A percentile compares a stretch with the other conserved stretches of the same genome.
These are phyloP conservation scores for Gila orcuttii DNA, from an alignment of 2,113 vertebrate genomes.

Conservation along the genomic window DNA sequence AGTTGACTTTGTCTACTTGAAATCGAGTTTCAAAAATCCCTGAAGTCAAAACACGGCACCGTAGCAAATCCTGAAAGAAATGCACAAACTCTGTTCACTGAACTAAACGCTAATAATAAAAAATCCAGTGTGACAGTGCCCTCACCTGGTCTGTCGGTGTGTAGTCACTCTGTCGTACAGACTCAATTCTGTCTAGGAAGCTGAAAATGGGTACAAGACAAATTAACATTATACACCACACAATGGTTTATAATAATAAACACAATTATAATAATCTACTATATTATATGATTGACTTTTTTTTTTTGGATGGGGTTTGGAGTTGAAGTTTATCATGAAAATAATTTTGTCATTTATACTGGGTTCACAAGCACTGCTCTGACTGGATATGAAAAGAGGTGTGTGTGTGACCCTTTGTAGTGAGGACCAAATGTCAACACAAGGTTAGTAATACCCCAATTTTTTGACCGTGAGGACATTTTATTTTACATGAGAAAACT, in stretches of 20 bases:
- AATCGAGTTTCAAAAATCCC: constrained; percentile 92
- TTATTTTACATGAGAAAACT: no score
- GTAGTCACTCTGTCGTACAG: constrained; percentile 90
- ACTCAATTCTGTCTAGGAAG: constrained; percentile 92
- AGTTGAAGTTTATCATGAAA: background rate
- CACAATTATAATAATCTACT: background rate
- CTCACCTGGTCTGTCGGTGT: constrained; percentile 95
- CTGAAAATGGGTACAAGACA: constrained; percentile 68
- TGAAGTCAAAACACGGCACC: constrained; percentile 90
- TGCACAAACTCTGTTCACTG: background rate
- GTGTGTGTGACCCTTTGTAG: no score
- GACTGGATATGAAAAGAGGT: background rate
- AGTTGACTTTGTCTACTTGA: constrained; percentile 94
- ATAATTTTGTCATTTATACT: background rate
- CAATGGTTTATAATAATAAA: background rate
- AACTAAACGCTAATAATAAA: background rate
- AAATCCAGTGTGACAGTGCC: background rate
- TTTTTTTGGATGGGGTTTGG: background rate
- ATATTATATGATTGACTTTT: background rate
- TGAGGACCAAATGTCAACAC: no score
- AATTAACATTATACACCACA: background rate
- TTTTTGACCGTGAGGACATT: no score
- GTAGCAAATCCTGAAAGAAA: constrained; percentile 81
- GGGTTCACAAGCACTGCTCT: background rate
- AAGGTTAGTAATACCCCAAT: no score